Conservation (phyloP, 1,140 invertebrate species). For the Brachionus plicatilis region DNA sequence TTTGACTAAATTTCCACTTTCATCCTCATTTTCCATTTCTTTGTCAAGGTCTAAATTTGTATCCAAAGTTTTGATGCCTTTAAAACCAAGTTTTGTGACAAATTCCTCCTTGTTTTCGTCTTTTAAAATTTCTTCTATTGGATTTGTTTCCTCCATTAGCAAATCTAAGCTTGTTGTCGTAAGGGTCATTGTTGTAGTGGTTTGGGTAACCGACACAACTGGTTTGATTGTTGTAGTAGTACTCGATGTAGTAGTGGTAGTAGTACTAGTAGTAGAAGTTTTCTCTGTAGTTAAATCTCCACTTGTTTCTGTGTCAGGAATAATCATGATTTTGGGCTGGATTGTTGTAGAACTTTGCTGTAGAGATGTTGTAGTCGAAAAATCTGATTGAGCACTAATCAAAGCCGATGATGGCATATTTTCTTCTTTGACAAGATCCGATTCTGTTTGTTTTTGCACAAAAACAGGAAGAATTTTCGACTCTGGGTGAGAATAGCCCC, state of each 20-base stretch:
- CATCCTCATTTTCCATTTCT: neutral
- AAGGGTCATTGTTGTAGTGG: neutral
- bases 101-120: neutral
- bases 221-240: neutral
- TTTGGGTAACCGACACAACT: neutral
- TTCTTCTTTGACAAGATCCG: neutral
- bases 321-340: neutral
- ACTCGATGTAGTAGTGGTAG: neutral
- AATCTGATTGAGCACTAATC: neutral
- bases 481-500: neutral
- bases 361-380: neutral
- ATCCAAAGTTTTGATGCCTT: neutral
- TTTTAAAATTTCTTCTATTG: neutral
- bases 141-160: neutral
- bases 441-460: neutral
- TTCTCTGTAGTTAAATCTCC: neutral
- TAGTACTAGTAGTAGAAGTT: neutral
- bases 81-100: neutral
- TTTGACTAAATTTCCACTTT: neutral
- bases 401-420: neutral
- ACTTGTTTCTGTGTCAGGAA: neutral
- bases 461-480: neutral
- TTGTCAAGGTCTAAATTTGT: neutral
- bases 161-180: neutral
- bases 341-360: neutral